These are phyloP conservation scores for Hippocampus kuda DNA, from an alignment of 2,797 vertebrate genomes.

Conservation along the genomic window DNA sequence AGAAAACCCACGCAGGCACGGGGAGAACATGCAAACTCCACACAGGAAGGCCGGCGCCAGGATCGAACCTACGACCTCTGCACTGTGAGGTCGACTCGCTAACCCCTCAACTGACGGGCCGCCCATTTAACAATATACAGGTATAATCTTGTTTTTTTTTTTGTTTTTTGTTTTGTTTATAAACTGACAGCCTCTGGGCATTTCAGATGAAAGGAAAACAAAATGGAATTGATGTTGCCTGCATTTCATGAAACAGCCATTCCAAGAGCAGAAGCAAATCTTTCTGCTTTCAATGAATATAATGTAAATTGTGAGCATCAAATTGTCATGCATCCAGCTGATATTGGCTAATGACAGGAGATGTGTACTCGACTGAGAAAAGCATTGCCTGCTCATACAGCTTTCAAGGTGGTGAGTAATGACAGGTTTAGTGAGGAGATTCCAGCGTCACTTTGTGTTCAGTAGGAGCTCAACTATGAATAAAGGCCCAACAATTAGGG, in stretches of 20 bases:
- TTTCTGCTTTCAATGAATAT: conserved; percentile 56
- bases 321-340: conserved; percentile 46
- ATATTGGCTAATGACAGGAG: conserved; percentile 44
- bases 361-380: conserved; percentile 24
- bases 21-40: too few species aligned
- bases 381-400: conserved; percentile 19
- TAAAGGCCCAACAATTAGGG: conserved; percentile 61
- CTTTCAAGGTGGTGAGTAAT: conserved; percentile 40
- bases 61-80: too few species aligned
- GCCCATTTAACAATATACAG: not conserved
- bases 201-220: conserved; percentile 29
- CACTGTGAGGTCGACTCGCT: too few species aligned
- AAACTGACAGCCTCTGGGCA: conserved; percentile 18
- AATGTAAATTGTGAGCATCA: conserved; percentile 50
- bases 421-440: conserved; percentile 40
- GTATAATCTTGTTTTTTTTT: not conserved
- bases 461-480: conserved; percentile 51
- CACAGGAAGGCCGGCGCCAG: too few species aligned
- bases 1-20: too few species aligned
- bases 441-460: conserved; percentile 21
- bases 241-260: conserved; percentile 57
- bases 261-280: conserved; percentile 50
- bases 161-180: not conserved
- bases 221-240: conserved; percentile 41
- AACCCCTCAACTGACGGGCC: too few species aligned